Base-by-base conservation (phyloP, 2,888 invertebrate genomes). In the Marronus borbonicus region DNA sequence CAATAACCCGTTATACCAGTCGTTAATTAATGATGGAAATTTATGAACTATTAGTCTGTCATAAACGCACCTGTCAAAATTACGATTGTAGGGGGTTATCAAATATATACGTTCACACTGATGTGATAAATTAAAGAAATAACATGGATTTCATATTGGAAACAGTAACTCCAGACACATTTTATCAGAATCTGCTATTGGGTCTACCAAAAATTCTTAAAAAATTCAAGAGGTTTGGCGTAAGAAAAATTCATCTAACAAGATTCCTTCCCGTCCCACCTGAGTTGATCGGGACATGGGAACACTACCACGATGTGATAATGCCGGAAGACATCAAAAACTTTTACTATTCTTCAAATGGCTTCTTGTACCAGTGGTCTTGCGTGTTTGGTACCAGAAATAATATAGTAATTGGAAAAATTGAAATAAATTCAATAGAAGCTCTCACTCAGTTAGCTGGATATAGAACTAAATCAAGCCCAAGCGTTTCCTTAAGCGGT, bases 291-390 rank as follows among this genome's bases (percentile, higher is more conserved):
- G 91, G 93, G 4, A 92, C 92, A 49, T 97, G 96, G 96, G 96
- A 97, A 85, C 94, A 95, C 84, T 90, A 93, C 77, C 94, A 96
- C 86, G 93, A 94, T 60, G 93, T 94, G 52, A 89, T 91, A 55
- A 88, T 97, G 70, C 95, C 96, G 0, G 93, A 94, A 81, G 96
- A 96, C 85, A 89, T 96, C 81, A 92, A 94, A 78, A 93, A 94
- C 84, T 97, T 96, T 86, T 97, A 96, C 86, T 89, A 93, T 10
- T 96, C 96, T 1, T 94, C 93, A 64, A 95, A 96, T 86, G 97
- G 96, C 0, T 96, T 96, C 86, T 90, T 92, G 81, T 90, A 96
- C 65, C 92, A 93, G 39, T 96, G 95, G 95, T 93, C 92, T 86
- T 95, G 95, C 86, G 94, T 95, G 86, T 94, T 86, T 79, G 84